A percentile compares a stretch with the other conserved stretches of the same genome.
Conservation (phyloP, 2,888 invertebrate species). For the Conomelus anceps region DNA sequence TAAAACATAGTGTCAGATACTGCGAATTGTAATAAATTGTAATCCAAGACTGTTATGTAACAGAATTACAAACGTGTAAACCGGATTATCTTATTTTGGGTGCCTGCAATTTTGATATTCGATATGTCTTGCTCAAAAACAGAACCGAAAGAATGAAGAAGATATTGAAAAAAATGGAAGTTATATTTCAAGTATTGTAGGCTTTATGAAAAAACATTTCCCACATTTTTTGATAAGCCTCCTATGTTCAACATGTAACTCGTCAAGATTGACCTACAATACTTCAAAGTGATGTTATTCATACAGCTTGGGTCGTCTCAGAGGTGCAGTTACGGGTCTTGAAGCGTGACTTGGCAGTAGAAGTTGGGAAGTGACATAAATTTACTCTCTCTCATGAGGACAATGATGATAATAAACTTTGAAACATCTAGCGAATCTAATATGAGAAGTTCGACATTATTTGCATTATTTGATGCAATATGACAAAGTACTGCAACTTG, state of each 20-base stretch:
- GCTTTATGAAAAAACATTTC: neutral
- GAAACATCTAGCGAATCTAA: neutral
- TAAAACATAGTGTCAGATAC: too few species aligned
- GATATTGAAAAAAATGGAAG: too few species aligned
- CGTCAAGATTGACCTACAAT: neutral
- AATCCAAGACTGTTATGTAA: neutral
- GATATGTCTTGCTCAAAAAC: neutral
- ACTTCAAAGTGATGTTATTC: neutral
- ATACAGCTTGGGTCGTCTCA: neutral
- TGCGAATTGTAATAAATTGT: neutral
- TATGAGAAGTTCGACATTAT: neutral
- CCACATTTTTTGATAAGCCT: neutral
- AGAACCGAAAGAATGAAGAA: too few species aligned
- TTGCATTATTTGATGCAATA: too few species aligned
- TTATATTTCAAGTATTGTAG: neutral
- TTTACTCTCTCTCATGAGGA: neutral
- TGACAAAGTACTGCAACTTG: too few species aligned
- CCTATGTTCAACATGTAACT: neutral
- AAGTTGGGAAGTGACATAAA: neutral
- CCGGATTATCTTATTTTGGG: neutral
- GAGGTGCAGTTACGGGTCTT: neutral
- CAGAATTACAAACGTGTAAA: neutral
- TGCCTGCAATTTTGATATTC: neutral
- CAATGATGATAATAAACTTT: neutral
- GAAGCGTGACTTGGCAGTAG: neutral